Conservation (phyloP, 2,113 vertebrate species). For the Marmota monax region DNA sequence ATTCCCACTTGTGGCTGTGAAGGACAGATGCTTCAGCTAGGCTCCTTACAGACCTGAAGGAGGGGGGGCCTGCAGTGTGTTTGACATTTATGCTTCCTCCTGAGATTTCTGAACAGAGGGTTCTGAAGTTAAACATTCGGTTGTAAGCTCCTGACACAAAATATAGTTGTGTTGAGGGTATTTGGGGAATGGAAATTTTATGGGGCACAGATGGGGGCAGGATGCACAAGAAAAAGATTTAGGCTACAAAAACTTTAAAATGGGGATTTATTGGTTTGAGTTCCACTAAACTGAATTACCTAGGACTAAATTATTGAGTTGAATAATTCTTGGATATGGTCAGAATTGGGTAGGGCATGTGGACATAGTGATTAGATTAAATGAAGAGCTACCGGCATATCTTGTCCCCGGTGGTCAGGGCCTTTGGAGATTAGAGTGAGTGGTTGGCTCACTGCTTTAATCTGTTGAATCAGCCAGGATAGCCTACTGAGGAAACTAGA, state of each 20-base stretch:
- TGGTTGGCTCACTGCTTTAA: background rate
- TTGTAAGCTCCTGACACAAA: background rate
- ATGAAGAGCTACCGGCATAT: fast-evolving
- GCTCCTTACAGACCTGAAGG: background rate
- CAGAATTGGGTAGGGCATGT: background rate
- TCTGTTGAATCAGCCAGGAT: background rate
- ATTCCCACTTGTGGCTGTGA: background rate
- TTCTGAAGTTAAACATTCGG: background rate
- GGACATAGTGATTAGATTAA: background rate
- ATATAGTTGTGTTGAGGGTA: background rate
- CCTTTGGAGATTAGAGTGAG: background rate
- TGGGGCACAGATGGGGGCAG: background rate
- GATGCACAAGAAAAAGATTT: background rate
- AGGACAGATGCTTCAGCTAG: background rate
- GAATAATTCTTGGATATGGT: background rate
- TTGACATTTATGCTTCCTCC: background rate
- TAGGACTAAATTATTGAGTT: conserved; percentile 33
- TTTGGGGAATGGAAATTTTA: background rate
- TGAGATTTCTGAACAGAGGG: conserved; percentile 30
- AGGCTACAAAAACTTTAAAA: background rate
- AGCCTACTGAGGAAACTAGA: background rate
- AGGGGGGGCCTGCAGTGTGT: background rate
- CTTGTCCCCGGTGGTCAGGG: background rate
- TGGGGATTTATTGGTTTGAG: background rate
- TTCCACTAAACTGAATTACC: background rate